Evolutionary conservation across 2,888 invertebrate genomes (phyloP), one percentile per base, ranked within the genome.

Genomic region (Lissonota sp.): DNA sequence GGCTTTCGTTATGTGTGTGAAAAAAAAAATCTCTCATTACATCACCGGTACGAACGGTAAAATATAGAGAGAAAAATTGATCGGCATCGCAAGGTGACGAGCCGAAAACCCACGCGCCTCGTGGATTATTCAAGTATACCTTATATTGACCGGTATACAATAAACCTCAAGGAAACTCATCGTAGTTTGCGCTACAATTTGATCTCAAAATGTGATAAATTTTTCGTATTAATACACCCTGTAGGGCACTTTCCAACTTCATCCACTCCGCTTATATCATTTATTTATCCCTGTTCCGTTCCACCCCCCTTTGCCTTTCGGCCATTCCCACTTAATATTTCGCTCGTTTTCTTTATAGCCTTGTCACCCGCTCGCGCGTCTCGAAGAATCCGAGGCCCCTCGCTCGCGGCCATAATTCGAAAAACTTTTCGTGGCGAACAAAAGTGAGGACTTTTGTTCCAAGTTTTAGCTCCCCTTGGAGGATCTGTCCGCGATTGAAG

Each of bases 371-470:
- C 67, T 58, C 55, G 51, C 44, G 57, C 39, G 42, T 44, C 66
- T 40, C 55, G 16, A 40, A 16, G 62, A 10, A 40, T 55, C 60
- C 60, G 62, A 53, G 64, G 66, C 63, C 37, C 72, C 53, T 46
- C 66, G 55, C 81, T 82, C 84, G 76, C 86, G 88, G 88, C 88
- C 88, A 91, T 91, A 91, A 91, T 90, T 91, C 87, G 91, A 91
- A 91, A 91, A 91, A 91, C 91, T 91, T 91, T 26, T 91, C 84
- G 86, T 79, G 84, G 82, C 83, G 90, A 90, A 91, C 91, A 91
- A 91, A 91, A 91, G 91, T 91, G 86, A 88, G 88, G 88, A 91
- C 91, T 91, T 91, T 91, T 91, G 90, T 91, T 91, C 91, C 90
- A 91, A 91, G 90, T 91, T 91, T 88, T 88, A 90, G 89, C 88